phyloP scores from a whole-genome alignment of 2,888 invertebrate species.

The Epirrhoe alternata region DNA sequence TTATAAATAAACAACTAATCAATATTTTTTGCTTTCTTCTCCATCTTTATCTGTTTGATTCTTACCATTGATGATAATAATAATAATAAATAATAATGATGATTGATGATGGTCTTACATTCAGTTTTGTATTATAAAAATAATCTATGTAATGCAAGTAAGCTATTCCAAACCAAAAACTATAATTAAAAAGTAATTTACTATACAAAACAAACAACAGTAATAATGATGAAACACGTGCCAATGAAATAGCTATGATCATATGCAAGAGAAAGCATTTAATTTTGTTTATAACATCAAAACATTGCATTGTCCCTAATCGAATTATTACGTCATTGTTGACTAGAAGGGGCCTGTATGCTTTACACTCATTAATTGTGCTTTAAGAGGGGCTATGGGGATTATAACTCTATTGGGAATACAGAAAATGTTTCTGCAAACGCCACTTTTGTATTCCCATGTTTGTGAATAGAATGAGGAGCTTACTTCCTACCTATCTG shows the following conservation, averaged over 20 bases:
- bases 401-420: slow-evolving; percentile 65
- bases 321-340: slow-evolving; percentile 76
- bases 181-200: neutral
- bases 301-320: slow-evolving; percentile 69
- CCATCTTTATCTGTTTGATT: too few relatives aligned
- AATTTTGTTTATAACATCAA: slow-evolving; percentile 69
- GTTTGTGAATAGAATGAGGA: slow-evolving; percentile 44
- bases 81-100: too few relatives aligned
- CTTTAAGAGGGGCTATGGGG: slow-evolving; percentile 72
- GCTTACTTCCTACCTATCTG: too few relatives aligned
- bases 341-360: slow-evolving; percentile 64
- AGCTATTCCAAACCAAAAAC: too few relatives aligned
- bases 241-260: slow-evolving; percentile 7
- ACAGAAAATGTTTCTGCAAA: slow-evolving; percentile 74
- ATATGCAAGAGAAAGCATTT: slow-evolving; percentile 31
- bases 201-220: neutral
- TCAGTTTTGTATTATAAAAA: too few relatives aligned
- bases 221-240: slow-evolving; percentile 9
- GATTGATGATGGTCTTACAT: too few relatives aligned
- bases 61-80: too few relatives aligned
- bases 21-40: too few relatives aligned
- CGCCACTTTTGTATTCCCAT: slow-evolving; percentile 74
- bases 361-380: slow-evolving; percentile 81
- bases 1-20: too few relatives aligned
- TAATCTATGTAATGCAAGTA: too few relatives aligned